Evolutionary conservation across 2,888 invertebrate genomes (phyloP).

Genomic region (Alloplasta piceator): DNA sequence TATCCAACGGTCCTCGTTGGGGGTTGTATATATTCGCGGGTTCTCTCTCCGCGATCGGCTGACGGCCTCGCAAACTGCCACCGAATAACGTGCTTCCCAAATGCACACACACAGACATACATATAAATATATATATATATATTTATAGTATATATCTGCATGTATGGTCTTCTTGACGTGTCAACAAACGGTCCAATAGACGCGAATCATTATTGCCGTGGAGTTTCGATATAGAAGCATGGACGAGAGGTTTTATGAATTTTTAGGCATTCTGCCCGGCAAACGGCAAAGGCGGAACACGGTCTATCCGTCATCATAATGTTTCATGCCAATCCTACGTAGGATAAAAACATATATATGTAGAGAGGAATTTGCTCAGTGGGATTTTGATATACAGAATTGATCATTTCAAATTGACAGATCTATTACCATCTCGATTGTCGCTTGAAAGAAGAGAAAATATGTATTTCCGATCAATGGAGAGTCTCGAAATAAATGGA

Average conservation of each 20-base stretch:
- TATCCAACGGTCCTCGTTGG: slow-evolving; percentile 26
- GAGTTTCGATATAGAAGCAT: slow-evolving; percentile 19
- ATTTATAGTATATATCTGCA: neutral
- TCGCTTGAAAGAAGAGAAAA: slow-evolving; percentile 6
- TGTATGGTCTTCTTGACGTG: slow-evolving; percentile 62
- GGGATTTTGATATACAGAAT: slow-evolving; percentile 12
- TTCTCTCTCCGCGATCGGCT: slow-evolving; percentile 54
- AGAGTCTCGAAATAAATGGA: neutral
- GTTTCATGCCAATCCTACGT: slow-evolving; percentile 7
- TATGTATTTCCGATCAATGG: neutral
- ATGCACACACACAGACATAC: slow-evolving; percentile 21
- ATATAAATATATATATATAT: slow-evolving; percentile 12
- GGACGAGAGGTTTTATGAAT: slow-evolving; percentile 60
- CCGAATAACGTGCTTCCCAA: slow-evolving; percentile 57
- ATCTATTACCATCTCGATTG: slow-evolving; percentile 32
- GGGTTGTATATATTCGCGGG: slow-evolving; percentile 59
- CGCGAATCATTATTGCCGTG: slow-evolving; percentile 65
- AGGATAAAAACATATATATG: neutral
- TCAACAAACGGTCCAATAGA: slow-evolving; percentile 66
- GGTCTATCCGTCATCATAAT: neutral
- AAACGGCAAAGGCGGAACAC: neutral
- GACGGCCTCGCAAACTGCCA: slow-evolving; percentile 46
- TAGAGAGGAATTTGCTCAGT: neutral
- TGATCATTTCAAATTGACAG: slow-evolving; percentile 17
- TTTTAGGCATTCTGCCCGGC: slow-evolving; percentile 44